phyloP scores from a whole-genome alignment of 2,113 vertebrate species.

The Mellivora capensis region DNA sequence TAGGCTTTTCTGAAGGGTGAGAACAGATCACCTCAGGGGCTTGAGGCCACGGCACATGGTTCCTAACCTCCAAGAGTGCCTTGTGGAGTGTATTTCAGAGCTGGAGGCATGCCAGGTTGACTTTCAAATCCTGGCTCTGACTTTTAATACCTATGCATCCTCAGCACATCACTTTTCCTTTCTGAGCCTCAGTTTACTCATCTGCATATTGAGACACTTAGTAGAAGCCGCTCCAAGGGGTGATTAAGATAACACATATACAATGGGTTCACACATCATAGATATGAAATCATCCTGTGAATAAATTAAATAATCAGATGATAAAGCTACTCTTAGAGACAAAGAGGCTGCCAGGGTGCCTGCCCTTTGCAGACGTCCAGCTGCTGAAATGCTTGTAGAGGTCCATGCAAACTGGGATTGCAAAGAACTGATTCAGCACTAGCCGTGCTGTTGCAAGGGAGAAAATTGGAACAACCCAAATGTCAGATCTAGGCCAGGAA shows the following conservation, averaged over 20 bases:
- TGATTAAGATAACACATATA: not conserved
- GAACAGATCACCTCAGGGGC: not conserved
- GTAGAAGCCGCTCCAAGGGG: not conserved
- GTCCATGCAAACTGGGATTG: not conserved
- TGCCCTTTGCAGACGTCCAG: not conserved
- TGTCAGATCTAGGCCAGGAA: not conserved
- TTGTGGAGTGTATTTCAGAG: not conserved
- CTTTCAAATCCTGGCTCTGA: not conserved
- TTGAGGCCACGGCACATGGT: not conserved
- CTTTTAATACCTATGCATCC: not conserved
- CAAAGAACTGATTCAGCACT: not conserved
- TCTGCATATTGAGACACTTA: not conserved
- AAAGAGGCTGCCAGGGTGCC: not conserved
- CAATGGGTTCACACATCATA: not conserved
- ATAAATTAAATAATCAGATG: not conserved
- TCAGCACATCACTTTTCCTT: not conserved
- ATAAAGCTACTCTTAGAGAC: fast-evolving
- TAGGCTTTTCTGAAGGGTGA: not conserved
- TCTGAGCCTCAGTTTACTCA: not conserved
- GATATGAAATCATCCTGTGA: not conserved
- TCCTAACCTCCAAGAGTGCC: not conserved
- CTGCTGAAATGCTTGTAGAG: not conserved
- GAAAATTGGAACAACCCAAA: not conserved
- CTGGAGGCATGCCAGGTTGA: not conserved
- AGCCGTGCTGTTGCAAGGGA: not conserved